Evolutionary conservation across 1,140 invertebrate species (phyloP), one percentile per base, ranked within the genome.

Genomic region (Diabrotica virgifera): DNA sequence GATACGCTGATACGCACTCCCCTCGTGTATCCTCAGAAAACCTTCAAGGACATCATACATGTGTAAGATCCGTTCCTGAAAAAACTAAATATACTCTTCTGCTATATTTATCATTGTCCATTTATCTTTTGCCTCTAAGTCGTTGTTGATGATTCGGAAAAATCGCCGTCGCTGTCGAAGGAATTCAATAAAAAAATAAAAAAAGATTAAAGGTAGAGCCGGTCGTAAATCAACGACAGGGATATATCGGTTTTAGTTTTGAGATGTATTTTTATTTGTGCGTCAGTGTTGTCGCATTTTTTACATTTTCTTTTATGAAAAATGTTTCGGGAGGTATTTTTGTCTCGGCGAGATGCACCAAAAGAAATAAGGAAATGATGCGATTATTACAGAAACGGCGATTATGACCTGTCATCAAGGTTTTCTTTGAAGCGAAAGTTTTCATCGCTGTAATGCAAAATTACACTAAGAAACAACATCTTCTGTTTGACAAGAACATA

Each of bases 81-180:
- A 46, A 46, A 46, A 46, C 40, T 46, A 46, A 46, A 46, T 46
- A 50, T 38, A 59, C 36, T 46, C 36, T 50, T 59, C 37, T 11
- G 7, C 58, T 59, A 59, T 59, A 59, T 59, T 46, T 37, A 54
- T 37, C 36, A 50, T 50, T 59, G 40, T 11, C 13, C 58, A 51
- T 59, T 50, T 38, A 59, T 59, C 46, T 59, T 59, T 50, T 46
- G 8, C 8, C 7, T 59, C 12, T 59, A 46, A 59, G 38, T 59
- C 58, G 35, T 46, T 51, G 46, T 24, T 59, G 58, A 59, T 51
- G 12, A 50, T 59, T 50, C 58, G 10, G 14, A 51, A 59, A 54
- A 35, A 35, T 54, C 38, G 58, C 14, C 24, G 37, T 59, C 11
- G n/a, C 8, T 46, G 36, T 59, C 46, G 58, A 59, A 40, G 58